These are phyloP conservation scores for Steinernema khuongi DNA, from an alignment of 1,140 invertebrate genomes.

Conservation along the genomic window DNA sequence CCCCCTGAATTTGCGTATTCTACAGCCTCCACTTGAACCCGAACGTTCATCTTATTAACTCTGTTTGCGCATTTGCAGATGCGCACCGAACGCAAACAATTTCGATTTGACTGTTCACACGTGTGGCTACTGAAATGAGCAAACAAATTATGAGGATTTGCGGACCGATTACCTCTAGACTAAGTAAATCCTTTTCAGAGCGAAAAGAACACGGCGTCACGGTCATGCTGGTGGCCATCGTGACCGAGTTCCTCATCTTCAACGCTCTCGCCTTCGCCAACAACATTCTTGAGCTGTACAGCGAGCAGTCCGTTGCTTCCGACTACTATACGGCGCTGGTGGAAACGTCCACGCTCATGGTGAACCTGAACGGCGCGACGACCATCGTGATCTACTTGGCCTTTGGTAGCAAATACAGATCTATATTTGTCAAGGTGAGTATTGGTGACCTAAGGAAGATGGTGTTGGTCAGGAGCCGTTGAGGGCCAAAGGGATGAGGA, in stretches of 20 bases:
- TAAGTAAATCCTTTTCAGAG: slow-evolving; percentile 22
- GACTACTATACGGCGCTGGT: slow-evolving; percentile 28
- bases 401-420: slow-evolving; percentile 33
- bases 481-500: too few relatives aligned
- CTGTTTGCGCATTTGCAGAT: neutral
- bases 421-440: slow-evolving; percentile 1
- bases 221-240: slow-evolving; percentile 35
- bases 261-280: slow-evolving; percentile 36
- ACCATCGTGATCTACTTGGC: slow-evolving; percentile 33
- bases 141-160: too few relatives aligned
- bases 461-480: too few relatives aligned
- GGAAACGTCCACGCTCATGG: slow-evolving; percentile 29
- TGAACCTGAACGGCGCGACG: slow-evolving; percentile 32
- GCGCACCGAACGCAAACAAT: neutral
- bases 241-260: slow-evolving; percentile 32
- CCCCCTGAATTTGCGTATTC: too few relatives aligned
- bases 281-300: slow-evolving; percentile 33
- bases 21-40: neutral
- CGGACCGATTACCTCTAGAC: neutral
- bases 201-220: slow-evolving; percentile 27
- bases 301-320: neutral
- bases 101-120: neutral
- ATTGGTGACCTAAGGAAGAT: too few relatives aligned
- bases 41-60: neutral
- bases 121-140: neutral